A percentile compares a stretch with the other conserved stretches of the same genome.
These are phyloP conservation scores for Vespertilio murinus DNA, from an alignment of 2,797 vertebrate species.

Conservation along the genomic window DNA sequence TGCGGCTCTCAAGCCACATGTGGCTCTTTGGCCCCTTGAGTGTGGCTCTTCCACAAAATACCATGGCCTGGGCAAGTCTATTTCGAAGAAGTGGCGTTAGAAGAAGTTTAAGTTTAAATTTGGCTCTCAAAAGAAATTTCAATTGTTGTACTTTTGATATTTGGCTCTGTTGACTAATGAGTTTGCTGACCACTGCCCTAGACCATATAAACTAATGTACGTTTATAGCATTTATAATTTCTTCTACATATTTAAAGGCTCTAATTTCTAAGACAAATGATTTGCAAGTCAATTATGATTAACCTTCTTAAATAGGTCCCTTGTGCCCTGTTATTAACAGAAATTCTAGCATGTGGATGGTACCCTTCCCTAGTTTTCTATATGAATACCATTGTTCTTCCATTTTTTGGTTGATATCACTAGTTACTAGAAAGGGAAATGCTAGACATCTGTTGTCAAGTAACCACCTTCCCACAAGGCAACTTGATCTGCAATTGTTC, in stretches of 20 bases:
- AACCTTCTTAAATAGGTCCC: background rate
- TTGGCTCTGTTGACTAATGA: too few relatives aligned
- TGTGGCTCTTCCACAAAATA: too few relatives aligned
- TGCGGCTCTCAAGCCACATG: too few relatives aligned
- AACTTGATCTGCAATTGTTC: background rate
- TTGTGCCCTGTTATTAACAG: background rate
- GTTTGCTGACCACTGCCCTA: too few relatives aligned
- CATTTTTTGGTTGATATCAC: background rate
- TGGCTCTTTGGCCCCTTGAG: too few relatives aligned
- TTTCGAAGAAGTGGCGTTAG: too few relatives aligned
- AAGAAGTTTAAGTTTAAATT: too few relatives aligned
- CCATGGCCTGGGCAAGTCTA: too few relatives aligned
- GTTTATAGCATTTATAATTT: background rate
- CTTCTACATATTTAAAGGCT: slow-evolving; percentile 7
- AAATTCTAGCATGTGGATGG: background rate
- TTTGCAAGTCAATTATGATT: background rate
- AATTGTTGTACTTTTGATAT: too few relatives aligned
- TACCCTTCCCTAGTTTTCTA: background rate
- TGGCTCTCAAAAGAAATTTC: too few relatives aligned
- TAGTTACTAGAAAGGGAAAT: background rate
- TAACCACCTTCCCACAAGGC: background rate
- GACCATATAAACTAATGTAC: background rate
- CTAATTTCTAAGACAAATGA: slow-evolving; percentile 8
- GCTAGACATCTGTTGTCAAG: background rate
- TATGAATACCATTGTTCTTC: background rate